Evolutionary conservation across 2,888 invertebrate species (phyloP).

Genomic region (Melipona beecheii): DNA sequence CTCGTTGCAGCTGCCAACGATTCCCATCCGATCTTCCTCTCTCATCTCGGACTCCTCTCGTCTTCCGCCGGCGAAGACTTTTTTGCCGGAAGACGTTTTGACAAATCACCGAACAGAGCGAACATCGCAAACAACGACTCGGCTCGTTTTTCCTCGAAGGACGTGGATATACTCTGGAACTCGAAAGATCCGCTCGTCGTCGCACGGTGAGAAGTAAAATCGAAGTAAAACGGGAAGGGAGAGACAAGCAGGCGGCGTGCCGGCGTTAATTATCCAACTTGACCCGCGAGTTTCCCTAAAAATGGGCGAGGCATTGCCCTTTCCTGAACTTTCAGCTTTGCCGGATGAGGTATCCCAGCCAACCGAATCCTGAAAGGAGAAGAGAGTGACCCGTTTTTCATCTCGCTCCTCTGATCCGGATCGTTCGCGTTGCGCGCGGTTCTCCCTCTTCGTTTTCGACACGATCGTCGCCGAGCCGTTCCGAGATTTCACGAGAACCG

Average conservation of each 20-base stretch:
- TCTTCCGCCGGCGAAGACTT: background rate
- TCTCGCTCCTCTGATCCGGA: slow-evolving; percentile 70
- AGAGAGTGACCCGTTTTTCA: slow-evolving; percentile 79
- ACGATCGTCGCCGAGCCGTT: slow-evolving; percentile 62
- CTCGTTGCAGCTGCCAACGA: slow-evolving; percentile 18
- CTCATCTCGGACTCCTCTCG: background rate
- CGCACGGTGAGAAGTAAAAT: no score
- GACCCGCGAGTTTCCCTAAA: slow-evolving; percentile 66
- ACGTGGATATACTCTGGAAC: no score
- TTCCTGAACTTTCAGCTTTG: slow-evolving; percentile 80
- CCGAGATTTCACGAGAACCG: slow-evolving; percentile 72
- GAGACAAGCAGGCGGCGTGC: background rate
- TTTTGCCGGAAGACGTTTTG: background rate
- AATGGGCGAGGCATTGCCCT: slow-evolving; percentile 81
- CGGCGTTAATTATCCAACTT: background rate
- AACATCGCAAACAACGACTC: background rate
- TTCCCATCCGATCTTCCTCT: slow-evolving; percentile 11
- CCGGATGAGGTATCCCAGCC: slow-evolving; percentile 77
- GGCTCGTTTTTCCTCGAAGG: background rate
- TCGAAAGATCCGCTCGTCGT: background rate
- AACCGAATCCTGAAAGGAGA: slow-evolving; percentile 77
- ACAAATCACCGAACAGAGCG: background rate
- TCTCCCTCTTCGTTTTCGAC: slow-evolving; percentile 58
- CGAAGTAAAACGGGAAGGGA: background rate
- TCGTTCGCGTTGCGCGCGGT: slow-evolving; percentile 48